Conservation (phyloP, 1,140 invertebrate genomes). For the Anoplophora glabripennis region DNA sequence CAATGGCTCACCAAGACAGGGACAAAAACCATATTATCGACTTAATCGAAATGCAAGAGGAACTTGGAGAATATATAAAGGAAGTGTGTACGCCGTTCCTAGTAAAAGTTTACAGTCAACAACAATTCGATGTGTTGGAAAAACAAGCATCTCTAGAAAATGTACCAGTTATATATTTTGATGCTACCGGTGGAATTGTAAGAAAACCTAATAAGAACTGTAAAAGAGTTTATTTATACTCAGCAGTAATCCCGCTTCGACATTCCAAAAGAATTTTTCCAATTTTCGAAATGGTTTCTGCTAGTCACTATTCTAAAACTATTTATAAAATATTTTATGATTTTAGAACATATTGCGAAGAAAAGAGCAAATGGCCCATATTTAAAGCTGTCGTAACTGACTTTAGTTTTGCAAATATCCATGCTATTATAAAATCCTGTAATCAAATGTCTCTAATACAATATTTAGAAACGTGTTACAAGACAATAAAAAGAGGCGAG, state of each 20-base stretch:
- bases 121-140: background rate
- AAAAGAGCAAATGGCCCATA: conserved; percentile 4
- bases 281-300: conserved; percentile 1
- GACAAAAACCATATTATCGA: conserved; percentile 9
- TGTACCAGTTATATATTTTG: background rate
- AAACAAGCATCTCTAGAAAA: background rate
- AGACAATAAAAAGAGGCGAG: background rate
- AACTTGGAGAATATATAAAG: conserved; percentile 15
- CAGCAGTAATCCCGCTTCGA: too few species aligned
- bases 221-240: too few species aligned
- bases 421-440: conserved; percentile 15
- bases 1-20: background rate
- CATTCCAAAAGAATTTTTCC: background rate
- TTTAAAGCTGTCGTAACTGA: conserved; percentile 15
- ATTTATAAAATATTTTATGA: conserved; percentile 12
- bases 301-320: conserved; percentile 1
- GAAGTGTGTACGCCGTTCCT: conserved; percentile 1
- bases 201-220: too few species aligned
- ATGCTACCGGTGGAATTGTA: too few species aligned
- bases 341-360: conserved; percentile 8
- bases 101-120: conserved; percentile 4
- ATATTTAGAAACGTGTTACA: conserved; percentile 6
- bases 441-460: conserved; percentile 11
- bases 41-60: conserved; percentile 3
- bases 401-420: conserved; percentile 15